Conservation (phyloP, 2,797 vertebrate species). For the Coendou prehensilis region DNA sequence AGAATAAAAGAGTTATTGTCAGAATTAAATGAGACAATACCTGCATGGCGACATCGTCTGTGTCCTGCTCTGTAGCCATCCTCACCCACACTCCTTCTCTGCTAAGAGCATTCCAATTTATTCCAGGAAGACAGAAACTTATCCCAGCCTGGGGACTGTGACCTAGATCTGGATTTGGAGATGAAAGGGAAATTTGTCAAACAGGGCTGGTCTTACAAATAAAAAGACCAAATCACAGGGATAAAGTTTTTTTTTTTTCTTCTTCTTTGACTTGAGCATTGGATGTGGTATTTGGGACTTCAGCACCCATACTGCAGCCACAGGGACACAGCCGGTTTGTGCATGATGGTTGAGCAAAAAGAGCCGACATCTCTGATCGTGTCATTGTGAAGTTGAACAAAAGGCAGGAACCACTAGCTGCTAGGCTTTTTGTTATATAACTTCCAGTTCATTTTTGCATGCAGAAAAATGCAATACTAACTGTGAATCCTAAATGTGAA, state of each 20-base stretch:
- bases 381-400: neutral
- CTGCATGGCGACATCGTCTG: neutral
- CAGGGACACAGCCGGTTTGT: neutral
- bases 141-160: neutral
- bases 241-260: neutral
- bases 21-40: neutral
- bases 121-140: neutral
- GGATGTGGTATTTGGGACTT: neutral
- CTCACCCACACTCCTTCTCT: neutral
- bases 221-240: neutral
- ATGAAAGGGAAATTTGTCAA: neutral
- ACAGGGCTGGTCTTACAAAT: constrained; percentile 28
- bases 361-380: neutral
- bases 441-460: neutral
- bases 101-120: neutral
- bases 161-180: constrained; percentile 4
- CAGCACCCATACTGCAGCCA: neutral
- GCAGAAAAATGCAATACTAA: neutral
- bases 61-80: neutral
- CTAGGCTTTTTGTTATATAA: constrained; percentile 7
- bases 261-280: constrained; percentile 21
- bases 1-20: neutral
- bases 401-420: neutral
- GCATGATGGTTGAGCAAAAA: neutral
- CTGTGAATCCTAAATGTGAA: constrained; percentile 2